Percentiles rank a stretch among this genome's conserved stretches.
These are phyloP conservation scores for Columba janthina DNA, from an alignment of 2,113 vertebrate genomes.

Conservation along the genomic window DNA sequence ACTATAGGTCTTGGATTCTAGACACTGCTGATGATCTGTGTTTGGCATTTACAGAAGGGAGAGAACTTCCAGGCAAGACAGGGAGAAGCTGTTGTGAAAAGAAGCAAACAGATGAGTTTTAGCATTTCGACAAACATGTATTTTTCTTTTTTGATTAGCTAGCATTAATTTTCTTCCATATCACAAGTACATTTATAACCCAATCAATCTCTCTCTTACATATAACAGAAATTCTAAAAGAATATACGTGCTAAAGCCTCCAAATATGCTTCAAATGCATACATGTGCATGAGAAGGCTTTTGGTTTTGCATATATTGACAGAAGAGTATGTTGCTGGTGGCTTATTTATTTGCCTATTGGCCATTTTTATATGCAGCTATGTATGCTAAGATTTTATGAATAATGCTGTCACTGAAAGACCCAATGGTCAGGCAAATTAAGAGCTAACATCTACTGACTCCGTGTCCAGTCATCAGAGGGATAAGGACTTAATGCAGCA, in stretches of 20 bases:
- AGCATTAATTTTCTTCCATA: background rate
- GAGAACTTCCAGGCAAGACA: background rate
- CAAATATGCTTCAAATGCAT: background rate
- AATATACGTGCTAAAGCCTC: background rate
- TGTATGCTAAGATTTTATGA: background rate
- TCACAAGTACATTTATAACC: background rate
- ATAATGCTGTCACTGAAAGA: background rate
- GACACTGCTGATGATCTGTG: background rate
- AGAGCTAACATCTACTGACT: background rate
- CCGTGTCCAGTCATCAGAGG: background rate
- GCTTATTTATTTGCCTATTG: background rate
- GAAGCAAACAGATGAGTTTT: background rate
- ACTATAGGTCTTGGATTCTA: background rate
- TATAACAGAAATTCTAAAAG: background rate
- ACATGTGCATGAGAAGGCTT: background rate
- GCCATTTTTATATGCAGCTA: background rate
- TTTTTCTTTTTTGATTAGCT: background rate
- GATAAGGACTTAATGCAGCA: background rate
- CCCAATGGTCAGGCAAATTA: background rate
- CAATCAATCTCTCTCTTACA: background rate
- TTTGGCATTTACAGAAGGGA: background rate
- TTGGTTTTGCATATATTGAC: background rate
- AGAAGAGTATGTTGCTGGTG: background rate
- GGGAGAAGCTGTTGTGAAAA: background rate
- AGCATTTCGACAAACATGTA: background rate